phyloP scores from a whole-genome alignment of 2,113 vertebrate genomes.

The Corythornis madagascariensis region DNA sequence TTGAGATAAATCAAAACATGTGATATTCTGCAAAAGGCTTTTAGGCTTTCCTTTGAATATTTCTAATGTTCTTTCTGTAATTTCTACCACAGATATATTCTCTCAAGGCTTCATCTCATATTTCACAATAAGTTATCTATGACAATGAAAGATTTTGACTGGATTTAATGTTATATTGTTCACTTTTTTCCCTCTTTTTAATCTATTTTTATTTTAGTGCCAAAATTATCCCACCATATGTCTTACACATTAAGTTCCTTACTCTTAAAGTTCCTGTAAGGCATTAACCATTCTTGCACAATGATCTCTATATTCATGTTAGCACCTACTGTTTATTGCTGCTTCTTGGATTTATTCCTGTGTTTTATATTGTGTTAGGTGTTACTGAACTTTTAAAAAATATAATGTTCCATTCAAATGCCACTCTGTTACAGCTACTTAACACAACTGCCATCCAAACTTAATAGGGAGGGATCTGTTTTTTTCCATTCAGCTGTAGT shows the following conservation, averaged over 20 bases:
- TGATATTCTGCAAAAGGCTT: slow-evolving; percentile 37
- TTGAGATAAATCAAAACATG: slow-evolving; percentile 62
- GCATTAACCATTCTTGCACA: not conserved
- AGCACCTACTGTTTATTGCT: slow-evolving; percentile 10
- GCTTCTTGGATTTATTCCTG: not conserved
- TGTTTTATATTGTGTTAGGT: not conserved
- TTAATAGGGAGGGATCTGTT: not conserved
- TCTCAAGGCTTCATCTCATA: slow-evolving; percentile 43
- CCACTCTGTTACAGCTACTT: not conserved
- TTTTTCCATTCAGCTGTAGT: not conserved
- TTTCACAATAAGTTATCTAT: slow-evolving; percentile 48
- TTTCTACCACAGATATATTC: slow-evolving; percentile 54
- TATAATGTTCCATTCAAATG: not conserved
- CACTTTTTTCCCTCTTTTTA: not conserved
- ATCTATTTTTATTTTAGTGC: slow-evolving; percentile 45
- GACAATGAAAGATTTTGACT: slow-evolving; percentile 41
- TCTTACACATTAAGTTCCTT: not conserved
- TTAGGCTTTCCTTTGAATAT: slow-evolving; percentile 39
- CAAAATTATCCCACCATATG: slow-evolving; percentile 1
- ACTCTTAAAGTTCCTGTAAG: not conserved
- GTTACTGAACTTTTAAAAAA: not conserved
- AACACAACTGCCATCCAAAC: not conserved
- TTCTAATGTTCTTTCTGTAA: slow-evolving; percentile 54
- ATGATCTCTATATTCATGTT: not conserved
- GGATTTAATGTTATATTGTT: not conserved